A percentile compares a stretch with the other conserved stretches of the same genome.
Conservation (phyloP, 2,113 vertebrate species). For the pig (Sus scrofa) region T2T-Sscrofa CM000813.6:148321001-148321500, state of each 20-base stretch:
- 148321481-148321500: neutral
- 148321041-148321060: neutral
- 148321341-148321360: neutral
- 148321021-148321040: neutral
- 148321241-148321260: neutral
- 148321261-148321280: neutral
- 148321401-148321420: neutral
- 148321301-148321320: neutral
- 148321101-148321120: neutral
- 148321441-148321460: neutral
- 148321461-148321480: neutral
- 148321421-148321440: neutral
- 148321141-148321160: neutral
- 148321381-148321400: neutral
- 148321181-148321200: neutral
- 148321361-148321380: conserved; percentile 1
- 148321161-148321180: neutral
- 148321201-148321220: neutral
- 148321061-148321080: neutral
- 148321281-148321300: conserved; percentile 65
- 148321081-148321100: neutral
- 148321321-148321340: conserved; percentile 53
- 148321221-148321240: neutral
- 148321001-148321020: neutral
- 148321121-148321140: neutral